Conservation (phyloP, 2,113 vertebrate genomes). For the Syngnathoides biaculeatus region DNA sequence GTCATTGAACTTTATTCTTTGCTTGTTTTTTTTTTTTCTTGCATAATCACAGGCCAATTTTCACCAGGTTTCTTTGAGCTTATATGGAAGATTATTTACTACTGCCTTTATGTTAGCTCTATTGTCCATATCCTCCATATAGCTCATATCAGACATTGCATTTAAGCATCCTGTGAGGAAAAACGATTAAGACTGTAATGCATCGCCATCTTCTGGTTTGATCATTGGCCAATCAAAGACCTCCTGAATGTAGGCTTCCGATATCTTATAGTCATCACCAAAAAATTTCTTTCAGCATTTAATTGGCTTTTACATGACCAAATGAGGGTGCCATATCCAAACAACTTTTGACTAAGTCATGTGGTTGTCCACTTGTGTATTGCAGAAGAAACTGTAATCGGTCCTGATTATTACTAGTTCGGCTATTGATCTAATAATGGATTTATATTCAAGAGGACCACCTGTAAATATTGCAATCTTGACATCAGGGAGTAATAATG, state of each 20-base stretch:
- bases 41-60: conserved; percentile 13
- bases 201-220: too few species aligned
- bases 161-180: conserved; percentile 11
- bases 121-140: conserved; percentile 38
- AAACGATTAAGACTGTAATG: too few species aligned
- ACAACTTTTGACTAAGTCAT: too few species aligned
- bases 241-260: too few species aligned
- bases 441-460: conserved; percentile 23
- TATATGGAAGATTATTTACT: conserved; percentile 19
- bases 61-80: too few species aligned
- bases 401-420: conserved; percentile 14
- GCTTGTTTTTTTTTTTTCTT: conserved; percentile 26
- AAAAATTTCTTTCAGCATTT: too few species aligned
- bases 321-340: too few species aligned
- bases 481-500: too few species aligned
- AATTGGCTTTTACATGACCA: too few species aligned
- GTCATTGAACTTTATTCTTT: conserved; percentile 9
- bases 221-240: too few species aligned
- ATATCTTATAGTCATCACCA: too few species aligned
- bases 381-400: conserved; percentile 13
- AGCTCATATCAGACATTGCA: conserved; percentile 15
- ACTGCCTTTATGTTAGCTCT: conserved; percentile 16
- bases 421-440: conserved; percentile 12
- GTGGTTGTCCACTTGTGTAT: conserved; percentile 28
- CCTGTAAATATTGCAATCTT: conserved; percentile 20